Percentiles rank a stretch among this genome's conserved stretches.
Conservation (phyloP, 1,140 invertebrate species). For the Drosophila navojoa region DNA sequence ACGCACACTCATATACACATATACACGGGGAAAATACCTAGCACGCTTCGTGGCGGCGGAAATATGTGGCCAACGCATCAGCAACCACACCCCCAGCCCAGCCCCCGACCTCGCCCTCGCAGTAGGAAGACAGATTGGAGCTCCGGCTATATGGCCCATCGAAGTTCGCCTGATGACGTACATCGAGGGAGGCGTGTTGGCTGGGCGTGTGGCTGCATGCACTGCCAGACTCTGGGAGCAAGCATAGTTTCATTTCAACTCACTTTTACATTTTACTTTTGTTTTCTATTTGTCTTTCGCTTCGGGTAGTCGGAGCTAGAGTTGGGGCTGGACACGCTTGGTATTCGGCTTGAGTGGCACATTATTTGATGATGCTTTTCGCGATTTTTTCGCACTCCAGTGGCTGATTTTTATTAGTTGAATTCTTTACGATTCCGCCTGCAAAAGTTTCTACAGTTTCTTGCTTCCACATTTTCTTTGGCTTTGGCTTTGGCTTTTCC, state of each 20-base stretch:
- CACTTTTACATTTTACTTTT: slow-evolving; percentile 61
- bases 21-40: slow-evolving; percentile 60
- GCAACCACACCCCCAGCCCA: not conserved
- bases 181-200: slow-evolving; percentile 18
- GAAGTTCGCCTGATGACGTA: slow-evolving; percentile 72
- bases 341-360: slow-evolving; percentile 75
- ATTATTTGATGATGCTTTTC: slow-evolving; percentile 83
- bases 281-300: slow-evolving; percentile 78
- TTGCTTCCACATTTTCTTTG: slow-evolving; percentile 35
- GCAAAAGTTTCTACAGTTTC: slow-evolving; percentile 69
- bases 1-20: slow-evolving; percentile 57
- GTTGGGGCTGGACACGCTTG: slow-evolving; percentile 30
- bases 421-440: slow-evolving; percentile 78
- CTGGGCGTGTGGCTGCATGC: slow-evolving; percentile 43
- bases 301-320: slow-evolving; percentile 17
- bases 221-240: slow-evolving; percentile 45
- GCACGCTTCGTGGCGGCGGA: slow-evolving; percentile 72
- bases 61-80: slow-evolving; percentile 71
- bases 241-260: slow-evolving; percentile 74
- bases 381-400: slow-evolving; percentile 84
- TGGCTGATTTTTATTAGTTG: slow-evolving; percentile 84
- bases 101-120: not conserved
- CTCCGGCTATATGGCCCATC: slow-evolving; percentile 47
- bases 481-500: slow-evolving; percentile 23
- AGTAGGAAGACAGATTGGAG: slow-evolving; percentile 43